Base-by-base conservation (phyloP, 2,888 invertebrate genomes). In the Drosophila sordidapex region DNA sequence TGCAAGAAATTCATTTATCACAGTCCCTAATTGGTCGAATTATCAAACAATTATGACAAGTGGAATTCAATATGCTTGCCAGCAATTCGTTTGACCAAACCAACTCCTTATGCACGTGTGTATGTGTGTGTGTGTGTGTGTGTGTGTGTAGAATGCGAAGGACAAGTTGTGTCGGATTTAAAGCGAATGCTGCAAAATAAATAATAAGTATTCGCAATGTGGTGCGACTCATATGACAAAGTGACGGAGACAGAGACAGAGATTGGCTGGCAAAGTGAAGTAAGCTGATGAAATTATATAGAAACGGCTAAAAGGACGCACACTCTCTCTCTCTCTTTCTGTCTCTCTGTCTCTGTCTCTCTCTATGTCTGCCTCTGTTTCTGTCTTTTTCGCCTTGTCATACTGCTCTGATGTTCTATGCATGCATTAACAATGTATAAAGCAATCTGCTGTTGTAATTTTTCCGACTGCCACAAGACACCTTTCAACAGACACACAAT, bases 401-500 rank as follows among this genome's bases (percentile, higher is more conserved):
- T 29, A 11, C 10, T 13, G 60, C 7, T 33, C 15, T 29, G 48
- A 53, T 49, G 8, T 61, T 21, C 48, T 38, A 29, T 31, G 57
- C 43, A 52, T 57, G 52, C 46, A 63, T 56, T 52, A 40, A 71
- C 59, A 71, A 58, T 74, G 56, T 49, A 48, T 18, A 8, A 25
- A 46, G 46, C 8, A 46, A 15, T 46, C 13, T 46, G 15, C 25
- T 25, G 8, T 46, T 76, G 67, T 66, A 76, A 60, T 64, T 67
- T 70, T 80, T 80, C 66, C 46, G 21, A 18, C 21, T 63, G 74
- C 60, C 54, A 74, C 58, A 48, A 46, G 63, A 79, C 75, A 60
- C 75, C 64, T 57, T 31, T 43, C 29, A 31, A 52, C 74, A 67
- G 43, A 15, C 33, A 46, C 15, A 27, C 43, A 43, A 21, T 36